Percentiles rank a stretch among this genome's conserved stretches.
phyloP scores from a whole-genome alignment of 1,140 invertebrate genomes.

The Stenopsyche tienmushanensis region DNA sequence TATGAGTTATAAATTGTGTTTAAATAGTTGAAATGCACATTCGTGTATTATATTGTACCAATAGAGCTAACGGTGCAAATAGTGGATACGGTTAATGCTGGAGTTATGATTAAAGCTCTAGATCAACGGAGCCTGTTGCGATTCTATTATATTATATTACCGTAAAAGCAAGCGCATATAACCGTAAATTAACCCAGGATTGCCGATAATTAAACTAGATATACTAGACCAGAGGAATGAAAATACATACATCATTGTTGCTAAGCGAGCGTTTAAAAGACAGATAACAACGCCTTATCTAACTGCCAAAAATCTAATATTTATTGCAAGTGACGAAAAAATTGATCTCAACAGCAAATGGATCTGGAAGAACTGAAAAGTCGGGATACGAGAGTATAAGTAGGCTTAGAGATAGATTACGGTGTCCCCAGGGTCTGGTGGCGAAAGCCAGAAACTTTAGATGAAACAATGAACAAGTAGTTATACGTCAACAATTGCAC shows the following conservation, averaged over 20 bases:
- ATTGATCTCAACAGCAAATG: no score
- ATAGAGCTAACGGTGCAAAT: not conserved
- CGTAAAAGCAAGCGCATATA: not conserved
- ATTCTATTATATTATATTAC: not conserved
- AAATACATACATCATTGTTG: no score
- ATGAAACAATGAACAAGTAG: not conserved
- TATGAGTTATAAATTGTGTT: no score
- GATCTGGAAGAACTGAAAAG: not conserved
- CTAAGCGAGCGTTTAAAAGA: no score
- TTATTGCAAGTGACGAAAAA: no score
- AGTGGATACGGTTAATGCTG: not conserved
- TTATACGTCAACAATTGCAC: not conserved
- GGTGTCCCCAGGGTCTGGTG: not conserved
- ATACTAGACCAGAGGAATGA: no score
- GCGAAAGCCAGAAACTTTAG: not conserved
- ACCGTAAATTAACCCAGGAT: not conserved
- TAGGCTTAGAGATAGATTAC: not conserved
- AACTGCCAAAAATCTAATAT: not conserved
- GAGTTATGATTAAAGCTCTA: not conserved
- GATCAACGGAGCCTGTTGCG: not conserved
- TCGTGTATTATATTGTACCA: no score
- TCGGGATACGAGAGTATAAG: not conserved
- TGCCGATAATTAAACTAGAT: no score
- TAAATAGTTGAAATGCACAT: no score
- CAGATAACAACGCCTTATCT: not conserved